A percentile compares a stretch with the other conserved stretches of the same genome.
These are phyloP conservation scores for Dicyrtomina minuta DNA, from an alignment of 2,888 invertebrate species.

Conservation along the genomic window DNA sequence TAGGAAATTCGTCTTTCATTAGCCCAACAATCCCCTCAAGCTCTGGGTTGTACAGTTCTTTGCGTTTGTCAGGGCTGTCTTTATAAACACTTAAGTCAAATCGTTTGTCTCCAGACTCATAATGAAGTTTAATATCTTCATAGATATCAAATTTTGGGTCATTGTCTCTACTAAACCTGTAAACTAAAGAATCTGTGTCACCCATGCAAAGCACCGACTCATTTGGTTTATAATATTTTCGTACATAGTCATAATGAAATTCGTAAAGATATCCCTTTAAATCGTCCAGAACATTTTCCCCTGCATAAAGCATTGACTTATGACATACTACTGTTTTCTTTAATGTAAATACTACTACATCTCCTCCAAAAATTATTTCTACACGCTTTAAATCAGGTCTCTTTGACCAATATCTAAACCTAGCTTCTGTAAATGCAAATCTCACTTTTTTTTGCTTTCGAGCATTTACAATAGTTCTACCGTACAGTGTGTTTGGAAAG, in stretches of 20 bases:
- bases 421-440: not conserved
- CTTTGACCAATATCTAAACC: not conserved
- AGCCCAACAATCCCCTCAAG: slow-evolving; percentile 8
- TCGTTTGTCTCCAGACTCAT: not conserved
- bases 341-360: not conserved
- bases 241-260: slow-evolving; percentile 20
- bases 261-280: slow-evolving; percentile 13
- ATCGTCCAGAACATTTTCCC: too few species aligned
- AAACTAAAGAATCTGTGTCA: slow-evolving; percentile 28
- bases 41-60: not conserved
- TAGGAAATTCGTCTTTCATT: slow-evolving; percentile 14
- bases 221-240: not conserved
- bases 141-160: not conserved
- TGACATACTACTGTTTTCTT: not conserved
- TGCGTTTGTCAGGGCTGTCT: not conserved
- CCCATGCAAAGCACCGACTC: not conserved
- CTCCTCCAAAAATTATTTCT: not conserved
- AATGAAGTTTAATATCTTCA: slow-evolving; percentile 16
- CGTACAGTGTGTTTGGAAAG: slow-evolving; percentile 15
- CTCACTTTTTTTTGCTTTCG: not conserved
- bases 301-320: too few species aligned
- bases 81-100: slow-evolving; percentile 27
- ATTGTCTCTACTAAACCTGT: not conserved
- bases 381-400: not conserved
- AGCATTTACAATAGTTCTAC: slow-evolving; percentile 10